phyloP scores from a whole-genome alignment of 2,888 invertebrate species.

The Hecatera dysodea region DNA sequence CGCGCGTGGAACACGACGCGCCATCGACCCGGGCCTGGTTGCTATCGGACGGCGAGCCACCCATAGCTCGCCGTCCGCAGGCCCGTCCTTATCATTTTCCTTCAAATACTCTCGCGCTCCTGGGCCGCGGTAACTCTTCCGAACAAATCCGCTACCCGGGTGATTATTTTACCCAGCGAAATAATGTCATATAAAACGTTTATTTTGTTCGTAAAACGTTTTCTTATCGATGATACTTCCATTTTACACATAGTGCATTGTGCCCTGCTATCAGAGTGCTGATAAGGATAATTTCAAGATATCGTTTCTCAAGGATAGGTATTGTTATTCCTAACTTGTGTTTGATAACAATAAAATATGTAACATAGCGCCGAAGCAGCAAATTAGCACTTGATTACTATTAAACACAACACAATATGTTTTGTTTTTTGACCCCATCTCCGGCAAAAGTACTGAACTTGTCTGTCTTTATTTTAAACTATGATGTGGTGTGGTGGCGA shows the following conservation, averaged over 20 bases:
- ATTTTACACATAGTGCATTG: constrained; percentile 27
- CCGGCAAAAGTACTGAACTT: not conserved
- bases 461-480: not conserved
- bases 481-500: too few relatives aligned
- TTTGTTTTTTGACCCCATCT: not conserved
- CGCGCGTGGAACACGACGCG: too few relatives aligned
- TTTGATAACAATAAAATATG: constrained; percentile 3
- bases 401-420: not conserved
- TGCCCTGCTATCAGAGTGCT: constrained; percentile 2
- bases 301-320: not conserved
- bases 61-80: too few relatives aligned
- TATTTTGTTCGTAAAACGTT: not conserved
- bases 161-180: too few relatives aligned
- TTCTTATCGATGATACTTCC: not conserved
- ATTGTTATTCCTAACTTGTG: not conserved
- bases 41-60: too few relatives aligned
- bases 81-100: too few relatives aligned
- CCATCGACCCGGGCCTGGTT: too few relatives aligned
- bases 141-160: too few relatives aligned
- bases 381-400: not conserved
- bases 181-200: too few relatives aligned
- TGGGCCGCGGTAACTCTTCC: too few relatives aligned
- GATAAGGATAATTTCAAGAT: constrained; percentile 9
- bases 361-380: not conserved
- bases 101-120: too few relatives aligned